phyloP scores from a whole-genome alignment of 2,113 vertebrate genomes.

The Tenrec ecaudatus region DNA sequence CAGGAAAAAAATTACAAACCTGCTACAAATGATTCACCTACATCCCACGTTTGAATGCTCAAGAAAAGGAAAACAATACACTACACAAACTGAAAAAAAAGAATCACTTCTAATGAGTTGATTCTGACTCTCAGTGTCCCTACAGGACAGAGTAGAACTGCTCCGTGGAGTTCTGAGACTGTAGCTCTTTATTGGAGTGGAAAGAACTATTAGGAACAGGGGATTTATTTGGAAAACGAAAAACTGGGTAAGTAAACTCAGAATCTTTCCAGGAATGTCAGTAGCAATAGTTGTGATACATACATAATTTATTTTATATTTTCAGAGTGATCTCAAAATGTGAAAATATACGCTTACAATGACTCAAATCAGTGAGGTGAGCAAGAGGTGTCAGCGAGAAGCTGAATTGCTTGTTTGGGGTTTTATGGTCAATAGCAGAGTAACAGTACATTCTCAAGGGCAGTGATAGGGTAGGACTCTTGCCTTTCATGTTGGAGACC shows the following conservation, averaged over 20 bases:
- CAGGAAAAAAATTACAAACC: no score
- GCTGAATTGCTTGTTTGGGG: not conserved
- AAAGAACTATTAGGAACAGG: not conserved
- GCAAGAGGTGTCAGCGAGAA: not conserved
- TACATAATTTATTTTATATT: not conserved
- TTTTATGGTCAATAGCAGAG: not conserved
- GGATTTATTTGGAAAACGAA: not conserved
- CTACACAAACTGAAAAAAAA: not conserved
- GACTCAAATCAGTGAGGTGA: not conserved
- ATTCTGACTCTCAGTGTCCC: no score
- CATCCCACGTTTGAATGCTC: not conserved
- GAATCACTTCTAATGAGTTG: not conserved
- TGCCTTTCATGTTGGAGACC: not conserved
- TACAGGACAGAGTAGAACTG: no score
- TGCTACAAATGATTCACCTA: not conserved
- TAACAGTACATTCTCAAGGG: not conserved
- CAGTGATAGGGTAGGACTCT: not conserved
- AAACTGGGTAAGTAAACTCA: not conserved
- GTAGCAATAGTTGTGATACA: not conserved
- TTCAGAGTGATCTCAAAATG: constrained; percentile 18
- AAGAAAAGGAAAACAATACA: not conserved
- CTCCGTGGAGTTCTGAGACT: no score
- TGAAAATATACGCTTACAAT: not conserved
- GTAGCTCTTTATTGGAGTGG: not conserved
- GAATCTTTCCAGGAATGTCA: not conserved